A percentile compares a stretch with the other conserved stretches of the same genome.
Evolutionary conservation across 2,888 invertebrate genomes (phyloP).

Genomic region (Onthophagus sagittarius): DNA sequence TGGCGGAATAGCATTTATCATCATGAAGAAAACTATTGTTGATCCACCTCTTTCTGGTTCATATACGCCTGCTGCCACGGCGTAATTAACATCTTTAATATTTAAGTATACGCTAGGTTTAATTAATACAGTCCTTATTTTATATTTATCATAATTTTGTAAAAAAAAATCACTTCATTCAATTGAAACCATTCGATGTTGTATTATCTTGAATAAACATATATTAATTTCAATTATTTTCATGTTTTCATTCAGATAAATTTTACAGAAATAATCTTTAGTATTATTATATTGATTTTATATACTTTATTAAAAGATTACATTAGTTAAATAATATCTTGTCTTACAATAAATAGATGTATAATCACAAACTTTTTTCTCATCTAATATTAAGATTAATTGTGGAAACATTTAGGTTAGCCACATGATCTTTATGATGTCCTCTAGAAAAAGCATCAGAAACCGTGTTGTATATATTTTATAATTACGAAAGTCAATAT

Average conservation of each 20-base stretch:
- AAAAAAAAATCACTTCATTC: neutral
- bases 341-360: neutral
- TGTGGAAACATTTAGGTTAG: no score
- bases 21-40: constrained; percentile 19
- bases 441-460: neutral
- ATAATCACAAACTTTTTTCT: neutral
- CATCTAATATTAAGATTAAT: no score
- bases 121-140: neutral
- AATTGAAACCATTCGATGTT: neutral
- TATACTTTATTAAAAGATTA: neutral
- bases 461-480: neutral
- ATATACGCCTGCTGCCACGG: constrained; percentile 22
- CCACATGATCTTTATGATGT: no score
- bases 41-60: constrained; percentile 19
- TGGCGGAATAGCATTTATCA: constrained; percentile 18
- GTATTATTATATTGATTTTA: no score
- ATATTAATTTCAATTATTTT: no score
- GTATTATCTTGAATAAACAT: no score
- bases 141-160: neutral
- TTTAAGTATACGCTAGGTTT: neutral
- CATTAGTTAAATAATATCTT: neutral
- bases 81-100: constrained; percentile 1
- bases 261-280: no score
- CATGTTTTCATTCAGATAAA: no score
- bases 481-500: no score